Evolutionary conservation across 2,113 vertebrate genomes (phyloP), one percentile per base, ranked within the genome.

Genomic region (Oncorhynchus tshawytscha): DNA sequence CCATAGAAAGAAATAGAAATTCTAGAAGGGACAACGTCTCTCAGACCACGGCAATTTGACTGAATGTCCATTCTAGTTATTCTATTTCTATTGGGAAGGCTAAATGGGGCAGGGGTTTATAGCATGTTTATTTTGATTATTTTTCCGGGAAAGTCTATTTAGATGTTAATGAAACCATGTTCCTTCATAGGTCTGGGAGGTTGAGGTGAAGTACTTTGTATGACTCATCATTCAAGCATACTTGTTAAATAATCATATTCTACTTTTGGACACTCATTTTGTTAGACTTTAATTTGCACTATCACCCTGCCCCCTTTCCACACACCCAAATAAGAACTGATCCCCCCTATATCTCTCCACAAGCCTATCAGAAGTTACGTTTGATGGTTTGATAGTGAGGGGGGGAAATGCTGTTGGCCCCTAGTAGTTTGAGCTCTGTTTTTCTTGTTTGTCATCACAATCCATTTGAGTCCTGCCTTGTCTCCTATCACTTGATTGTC

Each of bases 401-500:
- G 31, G 15, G 6, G 12, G 34, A 34, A 4, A 51, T 31, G 70
- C 24, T 59, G 22, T 49, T 24, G 34, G 0, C 39, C 39, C 39
- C 49, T 6, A 27, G 22, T 12, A 64, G 72, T 64, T 49, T 45
- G 5, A 65, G 22, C 60, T n/a, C 48, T 2, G 49, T 49, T 76
- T 70, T 48, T 57, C 18, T 45, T 11, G 9, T 45, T 45, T 27
- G 34, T 75, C 59, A 29, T 70, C 51, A 20, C 74, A 48, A 65
- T 71, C 57, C 18, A 48, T 60, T 24, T 25, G 34, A 31, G 57
- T 64, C 39, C 3, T 18, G 75, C 71, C 75, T 64, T 29, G 8
- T 29, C 34, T 62, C 54, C 15, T 34, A 18, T 48, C 22, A 29
- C 39, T 70, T 62, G 29, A 68, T 76, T 49, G 67, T n/a, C 73